Percentiles rank a stretch among this genome's conserved stretches.
These are phyloP conservation scores for Pyrgus malvae DNA, from an alignment of 2,888 invertebrate genomes.

Conservation along the genomic window DNA sequence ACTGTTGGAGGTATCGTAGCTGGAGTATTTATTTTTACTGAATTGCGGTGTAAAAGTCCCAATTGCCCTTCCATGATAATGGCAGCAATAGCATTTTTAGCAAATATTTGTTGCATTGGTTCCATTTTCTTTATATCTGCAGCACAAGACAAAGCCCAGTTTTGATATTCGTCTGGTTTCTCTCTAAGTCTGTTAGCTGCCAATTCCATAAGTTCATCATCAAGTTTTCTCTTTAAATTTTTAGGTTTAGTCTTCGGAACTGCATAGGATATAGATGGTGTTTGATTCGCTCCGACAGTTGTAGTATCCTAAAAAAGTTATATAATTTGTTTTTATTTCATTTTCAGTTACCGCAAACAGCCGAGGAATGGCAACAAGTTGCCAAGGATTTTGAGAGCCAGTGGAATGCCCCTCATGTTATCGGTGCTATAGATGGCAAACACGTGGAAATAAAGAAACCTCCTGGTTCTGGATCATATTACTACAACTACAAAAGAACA, in stretches of 20 bases:
- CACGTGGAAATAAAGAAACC: constrained; percentile 31
- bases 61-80: constrained; percentile 68
- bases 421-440: constrained; percentile 35
- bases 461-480: constrained; percentile 26
- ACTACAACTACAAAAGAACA: neutral
- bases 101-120: constrained; percentile 63
- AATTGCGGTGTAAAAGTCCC: constrained; percentile 62
- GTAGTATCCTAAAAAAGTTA: no score
- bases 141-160: constrained; percentile 63
- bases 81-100: constrained; percentile 65
- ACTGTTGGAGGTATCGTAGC: no score
- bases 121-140: constrained; percentile 64
- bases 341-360: neutral
- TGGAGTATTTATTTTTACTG: constrained; percentile 40
- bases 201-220: constrained; percentile 21
- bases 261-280: neutral
- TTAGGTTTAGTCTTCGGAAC: neutral
- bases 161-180: constrained; percentile 34
- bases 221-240: constrained; percentile 15
- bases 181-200: constrained; percentile 16
- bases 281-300: no score
- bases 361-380: constrained; percentile 29
- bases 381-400: constrained; percentile 31
- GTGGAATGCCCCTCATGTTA: constrained; percentile 31
- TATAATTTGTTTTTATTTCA: neutral